These are phyloP conservation scores for Neodon shergylaensis DNA, from an alignment of 2,113 vertebrate genomes.

Conservation along the genomic window DNA sequence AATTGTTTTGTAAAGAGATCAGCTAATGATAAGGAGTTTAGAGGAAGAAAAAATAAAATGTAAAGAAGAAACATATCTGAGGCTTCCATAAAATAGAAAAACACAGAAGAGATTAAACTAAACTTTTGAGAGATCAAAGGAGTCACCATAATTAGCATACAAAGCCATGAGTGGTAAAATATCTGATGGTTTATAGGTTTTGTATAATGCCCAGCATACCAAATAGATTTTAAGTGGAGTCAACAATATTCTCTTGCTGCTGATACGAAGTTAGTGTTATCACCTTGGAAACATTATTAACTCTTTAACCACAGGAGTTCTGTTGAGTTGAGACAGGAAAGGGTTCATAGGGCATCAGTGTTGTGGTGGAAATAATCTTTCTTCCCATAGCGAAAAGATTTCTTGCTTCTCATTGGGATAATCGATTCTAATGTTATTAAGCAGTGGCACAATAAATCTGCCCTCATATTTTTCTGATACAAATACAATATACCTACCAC, in stretches of 20 bases:
- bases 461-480: constrained; percentile 73
- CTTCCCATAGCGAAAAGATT: constrained; percentile 47
- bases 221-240: constrained; percentile 64
- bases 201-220: constrained; percentile 52
- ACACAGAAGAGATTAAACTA: constrained; percentile 46
- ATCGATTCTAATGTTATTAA: constrained; percentile 76
- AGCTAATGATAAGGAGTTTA: background rate
- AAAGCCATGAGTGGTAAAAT: constrained; percentile 53
- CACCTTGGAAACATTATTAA: constrained; percentile 56
- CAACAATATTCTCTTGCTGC: constrained; percentile 3
- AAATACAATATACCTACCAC: constrained; percentile 78
- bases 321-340: background rate
- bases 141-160: constrained; percentile 48
- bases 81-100: constrained; percentile 48
- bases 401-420: constrained; percentile 63
- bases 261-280: constrained; percentile 34
- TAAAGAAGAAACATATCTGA: constrained; percentile 39
- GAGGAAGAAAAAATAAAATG: constrained; percentile 29
- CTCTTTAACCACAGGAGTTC: constrained; percentile 49
- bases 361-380: constrained; percentile 18
- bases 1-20: constrained; percentile 36
- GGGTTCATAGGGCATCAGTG: background rate
- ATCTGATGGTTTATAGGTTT: constrained; percentile 50
- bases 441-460: constrained; percentile 68
- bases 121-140: constrained; percentile 51